Evolutionary conservation across 2,113 vertebrate species (phyloP).

Genomic region (Lutjanus erythropterus): DNA sequence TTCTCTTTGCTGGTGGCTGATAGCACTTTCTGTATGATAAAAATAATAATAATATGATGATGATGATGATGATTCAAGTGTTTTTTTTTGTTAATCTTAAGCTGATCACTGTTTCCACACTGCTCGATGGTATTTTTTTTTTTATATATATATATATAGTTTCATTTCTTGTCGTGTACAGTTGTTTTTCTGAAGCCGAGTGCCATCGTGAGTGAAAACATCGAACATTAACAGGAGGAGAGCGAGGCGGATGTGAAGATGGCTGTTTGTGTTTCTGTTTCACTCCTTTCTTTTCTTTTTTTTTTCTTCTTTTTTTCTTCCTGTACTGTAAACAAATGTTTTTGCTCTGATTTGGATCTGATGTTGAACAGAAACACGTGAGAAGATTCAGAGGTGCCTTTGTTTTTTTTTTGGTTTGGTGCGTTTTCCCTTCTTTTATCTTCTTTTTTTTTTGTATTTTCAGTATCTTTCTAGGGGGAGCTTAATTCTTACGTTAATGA

Average conservation of each 20-base stretch:
- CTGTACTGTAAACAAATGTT: conserved; percentile 58
- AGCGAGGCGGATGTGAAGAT: conserved; percentile 3
- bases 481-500: conserved; percentile 74
- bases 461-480: conserved; percentile 74
- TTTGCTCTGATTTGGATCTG: conserved; percentile 56
- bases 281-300: conserved; percentile 25
- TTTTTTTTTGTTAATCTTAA: conserved; percentile 47
- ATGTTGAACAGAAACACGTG: conserved; percentile 19
- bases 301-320: conserved; percentile 50
- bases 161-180: conserved; percentile 72
- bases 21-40: conserved; percentile 74
- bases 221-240: conserved; percentile 24
- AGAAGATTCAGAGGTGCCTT: conserved; percentile 81
- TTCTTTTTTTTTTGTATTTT: conserved; percentile 42
- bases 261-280: conserved; percentile 41
- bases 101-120: conserved; percentile 64
- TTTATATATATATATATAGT: conserved; percentile 40
- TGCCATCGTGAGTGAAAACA: conserved; percentile 53
- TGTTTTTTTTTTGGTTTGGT: conserved; percentile 75
- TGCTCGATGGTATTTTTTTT: conserved; percentile 58
- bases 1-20: conserved; percentile 68
- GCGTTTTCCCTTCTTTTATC: conserved; percentile 32
- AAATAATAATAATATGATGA: conserved; percentile 33
- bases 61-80: conserved; percentile 51
- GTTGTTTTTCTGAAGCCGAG: conserved; percentile 52